phyloP scores from a whole-genome alignment of 64 coral and sea anemone genomes.

The Montipora cactus region DNA sequence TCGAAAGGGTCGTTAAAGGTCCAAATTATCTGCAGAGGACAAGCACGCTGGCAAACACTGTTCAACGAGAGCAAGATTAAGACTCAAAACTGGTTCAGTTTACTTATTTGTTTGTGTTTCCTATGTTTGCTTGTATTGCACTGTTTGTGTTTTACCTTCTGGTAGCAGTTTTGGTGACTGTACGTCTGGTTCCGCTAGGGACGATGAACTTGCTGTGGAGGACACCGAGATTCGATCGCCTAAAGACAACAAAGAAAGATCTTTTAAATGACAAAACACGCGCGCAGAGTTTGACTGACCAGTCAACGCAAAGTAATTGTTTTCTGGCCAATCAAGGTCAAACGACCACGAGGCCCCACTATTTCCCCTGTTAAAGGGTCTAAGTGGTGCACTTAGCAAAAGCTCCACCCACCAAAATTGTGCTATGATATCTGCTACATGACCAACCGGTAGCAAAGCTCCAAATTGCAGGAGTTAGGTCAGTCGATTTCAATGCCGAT shows the following conservation, averaged over 20 bases:
- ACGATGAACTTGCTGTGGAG: constrained; percentile 70
- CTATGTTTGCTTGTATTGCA: background rate
- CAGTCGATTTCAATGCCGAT: too few relatives aligned
- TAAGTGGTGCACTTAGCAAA: too few relatives aligned
- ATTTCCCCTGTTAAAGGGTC: too few relatives aligned
- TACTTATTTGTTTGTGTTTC: too few relatives aligned
- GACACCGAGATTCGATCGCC: constrained; percentile 66
- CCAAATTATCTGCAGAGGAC: too few relatives aligned
- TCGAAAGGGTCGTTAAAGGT: background rate
- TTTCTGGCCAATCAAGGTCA: background rate
- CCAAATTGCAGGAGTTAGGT: too few relatives aligned
- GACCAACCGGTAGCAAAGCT: too few relatives aligned
- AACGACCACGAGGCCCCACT: background rate
- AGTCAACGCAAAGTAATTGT: background rate
- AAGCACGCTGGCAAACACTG: background rate
- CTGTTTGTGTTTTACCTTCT: constrained; percentile 35
- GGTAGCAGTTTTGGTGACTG: constrained; percentile 47
- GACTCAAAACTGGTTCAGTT: too few relatives aligned
- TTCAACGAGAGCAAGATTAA: background rate
- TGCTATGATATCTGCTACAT: too few relatives aligned
- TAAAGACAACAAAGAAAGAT: constrained; percentile 1
- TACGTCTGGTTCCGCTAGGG: constrained; percentile 56
- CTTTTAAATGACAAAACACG: background rate
- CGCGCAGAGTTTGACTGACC: background rate
- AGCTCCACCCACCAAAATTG: too few relatives aligned